phyloP scores from a whole-genome alignment of 1,140 invertebrate species.

The Drosophila yakuba region DNA sequence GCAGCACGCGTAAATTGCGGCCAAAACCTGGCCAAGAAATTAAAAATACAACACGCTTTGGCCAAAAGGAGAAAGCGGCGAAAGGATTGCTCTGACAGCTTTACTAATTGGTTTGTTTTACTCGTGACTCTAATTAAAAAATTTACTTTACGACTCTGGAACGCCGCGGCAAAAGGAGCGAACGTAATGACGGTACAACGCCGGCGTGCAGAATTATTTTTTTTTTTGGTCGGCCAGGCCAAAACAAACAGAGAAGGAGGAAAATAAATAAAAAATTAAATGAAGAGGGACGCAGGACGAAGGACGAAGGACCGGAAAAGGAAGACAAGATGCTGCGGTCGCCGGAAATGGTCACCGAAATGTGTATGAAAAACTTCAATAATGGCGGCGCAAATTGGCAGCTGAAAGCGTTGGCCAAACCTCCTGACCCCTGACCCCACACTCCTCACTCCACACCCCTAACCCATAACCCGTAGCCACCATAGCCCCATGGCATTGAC shows the following conservation, averaged over 20 bases:
- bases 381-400: slow-evolving; percentile 60
- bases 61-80: slow-evolving; percentile 22
- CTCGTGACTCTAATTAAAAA: slow-evolving; percentile 83
- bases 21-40: slow-evolving; percentile 75
- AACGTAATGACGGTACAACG: slow-evolving; percentile 50
- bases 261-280: slow-evolving; percentile 32
- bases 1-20: slow-evolving; percentile 66
- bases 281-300: slow-evolving; percentile 7
- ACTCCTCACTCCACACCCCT: too few relatives aligned
- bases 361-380: slow-evolving; percentile 58
- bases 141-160: slow-evolving; percentile 79
- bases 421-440: too few relatives aligned
- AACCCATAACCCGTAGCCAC: background rate
- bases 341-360: slow-evolving; percentile 48
- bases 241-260: slow-evolving; percentile 26
- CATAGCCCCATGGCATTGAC: slow-evolving; percentile 19
- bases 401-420: slow-evolving; percentile 31
- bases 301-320: slow-evolving; percentile 18
- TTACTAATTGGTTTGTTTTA: slow-evolving; percentile 83
- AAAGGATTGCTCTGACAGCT: slow-evolving; percentile 80
- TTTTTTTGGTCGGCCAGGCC: slow-evolving; percentile 15
- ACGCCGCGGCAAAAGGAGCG: slow-evolving; percentile 23
- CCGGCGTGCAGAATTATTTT: slow-evolving; percentile 52
- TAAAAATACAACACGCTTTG: slow-evolving; percentile 60
- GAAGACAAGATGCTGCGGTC: slow-evolving; percentile 36